phyloP scores from a whole-genome alignment of 2,888 invertebrate species.

The Apantesis nais region DNA sequence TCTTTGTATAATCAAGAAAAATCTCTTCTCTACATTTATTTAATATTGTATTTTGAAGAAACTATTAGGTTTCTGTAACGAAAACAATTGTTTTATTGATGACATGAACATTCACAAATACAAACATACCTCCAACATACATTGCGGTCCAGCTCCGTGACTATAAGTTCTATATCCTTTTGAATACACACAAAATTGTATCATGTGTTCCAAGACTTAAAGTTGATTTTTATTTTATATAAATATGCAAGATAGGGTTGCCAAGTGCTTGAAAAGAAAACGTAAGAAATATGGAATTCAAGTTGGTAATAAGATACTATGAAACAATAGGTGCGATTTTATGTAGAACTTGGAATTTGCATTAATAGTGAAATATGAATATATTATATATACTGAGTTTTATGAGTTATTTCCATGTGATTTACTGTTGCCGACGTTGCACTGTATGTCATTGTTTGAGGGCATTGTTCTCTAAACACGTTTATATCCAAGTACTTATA shows the following conservation, averaged over 20 bases:
- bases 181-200: not conserved
- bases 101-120: slow-evolving; percentile 18
- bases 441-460: not conserved
- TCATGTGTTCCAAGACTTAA: accelerated
- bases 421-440: slow-evolving; percentile 3
- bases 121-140: slow-evolving; percentile 17
- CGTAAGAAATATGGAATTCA: slow-evolving; percentile 49
- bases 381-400: not conserved
- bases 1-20: too few species aligned
- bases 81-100: slow-evolving; percentile 11
- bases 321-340: slow-evolving; percentile 34
- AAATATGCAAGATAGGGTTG: not conserved
- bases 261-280: slow-evolving; percentile 26
- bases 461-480: not conserved
- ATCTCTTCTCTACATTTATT: too few species aligned
- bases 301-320: slow-evolving; percentile 46
- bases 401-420: slow-evolving; percentile 18
- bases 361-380: slow-evolving; percentile 26
- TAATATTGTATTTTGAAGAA: too few species aligned
- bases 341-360: slow-evolving; percentile 33
- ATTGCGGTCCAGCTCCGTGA: slow-evolving; percentile 3
- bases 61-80: slow-evolving; percentile 15
- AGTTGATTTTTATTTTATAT: slow-evolving; percentile 3
- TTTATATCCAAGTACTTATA: not conserved
- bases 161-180: slow-evolving; percentile 1